These are phyloP conservation scores for Platysternon megacephalum DNA, from an alignment of 2,113 vertebrate species.

Conservation along the genomic window DNA sequence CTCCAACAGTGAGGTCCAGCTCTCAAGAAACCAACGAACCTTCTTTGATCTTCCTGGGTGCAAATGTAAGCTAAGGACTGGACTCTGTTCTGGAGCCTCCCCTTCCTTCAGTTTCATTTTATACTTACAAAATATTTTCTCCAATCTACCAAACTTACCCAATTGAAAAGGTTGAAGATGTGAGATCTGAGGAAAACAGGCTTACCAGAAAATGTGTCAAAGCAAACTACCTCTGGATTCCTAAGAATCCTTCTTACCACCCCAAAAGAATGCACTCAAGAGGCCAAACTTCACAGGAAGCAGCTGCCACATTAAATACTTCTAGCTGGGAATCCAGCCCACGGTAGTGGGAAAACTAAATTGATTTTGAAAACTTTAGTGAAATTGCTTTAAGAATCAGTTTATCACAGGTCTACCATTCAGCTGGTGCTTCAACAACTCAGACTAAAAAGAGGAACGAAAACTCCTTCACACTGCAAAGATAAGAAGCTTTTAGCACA, in stretches of 20 bases:
- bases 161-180: constrained; percentile 5
- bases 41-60: not conserved
- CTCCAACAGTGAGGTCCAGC: not conserved
- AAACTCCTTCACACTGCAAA: not conserved
- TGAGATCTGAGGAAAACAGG: not conserved
- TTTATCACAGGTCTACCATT: constrained; percentile 19
- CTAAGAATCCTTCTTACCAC: constrained; percentile 14
- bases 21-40: not conserved
- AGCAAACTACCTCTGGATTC: constrained; percentile 14
- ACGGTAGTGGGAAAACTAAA: constrained; percentile 26
- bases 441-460: not conserved
- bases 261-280: constrained; percentile 47
- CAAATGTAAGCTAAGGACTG: not conserved
- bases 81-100: not conserved
- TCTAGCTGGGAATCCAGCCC: not conserved
- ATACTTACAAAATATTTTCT: not conserved
- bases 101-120: not conserved
- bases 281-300: constrained; percentile 65
- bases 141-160: not conserved
- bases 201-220: constrained; percentile 29
- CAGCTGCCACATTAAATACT: constrained; percentile 59
- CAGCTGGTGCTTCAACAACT: constrained; percentile 19
- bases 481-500: not conserved
- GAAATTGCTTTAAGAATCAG: not conserved
- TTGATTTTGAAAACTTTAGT: constrained; percentile 35